Percentiles rank a stretch among this genome's conserved stretches.
phyloP scores from a whole-genome alignment of 2,113 vertebrate species.

The Carassius auratus region DNA sequence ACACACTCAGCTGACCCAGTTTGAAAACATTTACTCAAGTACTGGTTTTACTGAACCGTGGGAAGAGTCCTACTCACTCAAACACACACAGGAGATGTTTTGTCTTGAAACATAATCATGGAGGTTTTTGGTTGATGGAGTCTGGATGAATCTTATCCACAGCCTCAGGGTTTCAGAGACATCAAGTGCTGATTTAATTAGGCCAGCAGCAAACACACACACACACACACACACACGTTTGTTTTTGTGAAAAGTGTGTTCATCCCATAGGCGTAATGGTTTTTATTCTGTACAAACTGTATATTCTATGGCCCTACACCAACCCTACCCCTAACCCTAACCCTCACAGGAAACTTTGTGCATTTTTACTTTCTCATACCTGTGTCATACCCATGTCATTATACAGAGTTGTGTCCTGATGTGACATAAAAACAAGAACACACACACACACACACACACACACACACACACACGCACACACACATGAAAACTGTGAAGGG shows the following conservation, averaged over 20 bases:
- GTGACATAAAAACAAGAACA: background rate
- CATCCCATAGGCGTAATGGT: too few relatives aligned
- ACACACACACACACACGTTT: background rate
- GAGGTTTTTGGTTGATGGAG: slow-evolving; percentile 3
- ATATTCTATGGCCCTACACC: too few relatives aligned
- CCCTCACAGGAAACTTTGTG: too few relatives aligned
- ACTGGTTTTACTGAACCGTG: slow-evolving; percentile 22
- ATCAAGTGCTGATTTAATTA: slow-evolving; percentile 11
- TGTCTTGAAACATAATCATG: slow-evolving; percentile 25
- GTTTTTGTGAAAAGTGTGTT: too few relatives aligned
- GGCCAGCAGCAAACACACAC: slow-evolving; percentile 12
- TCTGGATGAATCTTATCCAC: slow-evolving; percentile 13
- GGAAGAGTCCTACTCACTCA: slow-evolving; percentile 24
- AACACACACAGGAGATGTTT: slow-evolving; percentile 26
- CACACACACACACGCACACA: background rate
- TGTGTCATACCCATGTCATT: too few relatives aligned
- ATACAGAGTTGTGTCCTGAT: too few relatives aligned
- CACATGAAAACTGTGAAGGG: background rate
- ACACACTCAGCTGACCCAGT: slow-evolving; percentile 42
- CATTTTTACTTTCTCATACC: too few relatives aligned
- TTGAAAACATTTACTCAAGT: slow-evolving; percentile 39
- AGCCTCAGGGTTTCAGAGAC: slow-evolving; percentile 4
- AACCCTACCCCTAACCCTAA: too few relatives aligned
- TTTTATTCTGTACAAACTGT: too few relatives aligned
- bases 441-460: background rate